Percentiles rank a stretch among this genome's conserved stretches.
These are phyloP conservation scores for Chaenocephalus aceratus DNA, from an alignment of 2,113 vertebrate genomes.

Conservation along the genomic window DNA sequence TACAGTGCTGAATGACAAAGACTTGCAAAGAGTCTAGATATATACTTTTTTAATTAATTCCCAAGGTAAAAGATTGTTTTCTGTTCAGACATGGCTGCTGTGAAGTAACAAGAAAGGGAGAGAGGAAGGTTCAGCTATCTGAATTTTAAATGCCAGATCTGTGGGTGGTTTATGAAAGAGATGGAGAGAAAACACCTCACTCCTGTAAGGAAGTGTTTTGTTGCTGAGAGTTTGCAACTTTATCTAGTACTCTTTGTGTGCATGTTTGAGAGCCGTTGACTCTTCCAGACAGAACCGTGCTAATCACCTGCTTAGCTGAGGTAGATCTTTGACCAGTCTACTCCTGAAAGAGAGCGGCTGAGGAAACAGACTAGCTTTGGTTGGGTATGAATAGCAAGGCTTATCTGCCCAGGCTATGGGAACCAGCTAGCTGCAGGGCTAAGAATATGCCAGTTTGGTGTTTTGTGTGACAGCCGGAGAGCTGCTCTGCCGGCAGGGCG, in stretches of 20 bases:
- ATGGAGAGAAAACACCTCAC: neutral
- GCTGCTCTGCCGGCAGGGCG: slow-evolving; percentile 32
- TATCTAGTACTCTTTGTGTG: neutral
- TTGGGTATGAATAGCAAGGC: slow-evolving; percentile 67
- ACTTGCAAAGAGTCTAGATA: slow-evolving; percentile 5
- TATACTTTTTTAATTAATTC: slow-evolving; percentile 42
- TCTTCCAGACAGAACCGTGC: slow-evolving; percentile 6
- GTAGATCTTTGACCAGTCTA: slow-evolving; percentile 50
- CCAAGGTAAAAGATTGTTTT: slow-evolving; percentile 33
- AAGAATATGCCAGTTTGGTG: slow-evolving; percentile 56
- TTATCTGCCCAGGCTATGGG: slow-evolving; percentile 66
- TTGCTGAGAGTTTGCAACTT: neutral
- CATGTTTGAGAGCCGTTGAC: neutral
- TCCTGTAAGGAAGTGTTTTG: neutral
- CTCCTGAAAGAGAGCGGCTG: slow-evolving; percentile 32
- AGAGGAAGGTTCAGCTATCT: slow-evolving; percentile 17
- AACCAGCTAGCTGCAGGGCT: slow-evolving; percentile 55
- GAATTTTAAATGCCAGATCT: slow-evolving; percentile 28
- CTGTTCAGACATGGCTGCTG: slow-evolving; percentile 3
- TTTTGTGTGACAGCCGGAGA: slow-evolving; percentile 50
- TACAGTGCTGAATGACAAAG: neutral
- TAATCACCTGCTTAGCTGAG: slow-evolving; percentile 34
- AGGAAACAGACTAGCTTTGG: slow-evolving; percentile 49
- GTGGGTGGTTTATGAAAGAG: slow-evolving; percentile 21
- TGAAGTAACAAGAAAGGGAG: neutral